Evolutionary conservation across 2,888 invertebrate species (phyloP).

Genomic region (Conus canariensis): DNA sequence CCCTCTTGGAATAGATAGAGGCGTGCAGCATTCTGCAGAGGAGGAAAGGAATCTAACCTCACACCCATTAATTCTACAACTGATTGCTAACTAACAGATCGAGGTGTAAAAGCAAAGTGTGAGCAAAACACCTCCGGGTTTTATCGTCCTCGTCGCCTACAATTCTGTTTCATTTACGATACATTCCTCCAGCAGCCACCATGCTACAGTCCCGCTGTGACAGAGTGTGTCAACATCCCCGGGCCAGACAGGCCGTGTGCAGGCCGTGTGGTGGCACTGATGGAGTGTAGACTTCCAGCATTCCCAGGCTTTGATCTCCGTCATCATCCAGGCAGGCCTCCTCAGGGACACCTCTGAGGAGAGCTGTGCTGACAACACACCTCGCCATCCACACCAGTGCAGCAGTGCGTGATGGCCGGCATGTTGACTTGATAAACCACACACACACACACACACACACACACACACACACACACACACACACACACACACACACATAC

Average conservation of each 20-base stretch:
- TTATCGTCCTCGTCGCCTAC: not conserved
- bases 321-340: not conserved
- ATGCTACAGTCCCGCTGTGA: not conserved
- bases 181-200: not conserved
- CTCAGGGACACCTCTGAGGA: not conserved
- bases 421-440: not conserved
- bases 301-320: not conserved
- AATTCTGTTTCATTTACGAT: not conserved
- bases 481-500: too few species aligned
- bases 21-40: not conserved
- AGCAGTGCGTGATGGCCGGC: not conserved
- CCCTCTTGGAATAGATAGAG: too few species aligned
- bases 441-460: not conserved
- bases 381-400: not conserved
- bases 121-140: too few species aligned
- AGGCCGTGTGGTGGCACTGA: not conserved
- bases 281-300: not conserved
- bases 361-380: not conserved
- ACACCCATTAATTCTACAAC: not conserved
- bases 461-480: not conserved
- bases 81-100: not conserved
- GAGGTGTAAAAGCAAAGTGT: not conserved
- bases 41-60: not conserved
- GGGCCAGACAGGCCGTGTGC: not conserved
- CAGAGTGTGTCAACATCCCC: not conserved